A percentile compares a stretch with the other conserved stretches of the same genome.
These are phyloP conservation scores for Amazonetta brasiliensis DNA, from an alignment of 2,797 vertebrate genomes.

Conservation along the genomic window DNA sequence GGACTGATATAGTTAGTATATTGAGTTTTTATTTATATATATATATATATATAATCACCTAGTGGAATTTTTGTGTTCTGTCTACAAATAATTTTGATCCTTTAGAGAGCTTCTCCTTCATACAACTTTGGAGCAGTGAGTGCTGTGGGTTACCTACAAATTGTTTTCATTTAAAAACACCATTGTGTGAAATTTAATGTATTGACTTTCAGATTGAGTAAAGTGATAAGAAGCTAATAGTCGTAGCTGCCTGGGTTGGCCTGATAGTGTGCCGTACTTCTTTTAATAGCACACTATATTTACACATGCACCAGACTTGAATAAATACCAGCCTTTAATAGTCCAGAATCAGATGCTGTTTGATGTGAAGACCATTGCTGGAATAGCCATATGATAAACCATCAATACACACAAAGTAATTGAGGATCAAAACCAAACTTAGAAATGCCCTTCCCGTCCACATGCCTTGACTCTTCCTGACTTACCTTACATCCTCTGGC, in stretches of 20 bases:
- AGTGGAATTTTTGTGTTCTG: neutral
- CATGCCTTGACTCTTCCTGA: neutral
- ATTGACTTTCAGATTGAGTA: neutral
- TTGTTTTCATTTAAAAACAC: neutral
- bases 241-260: neutral
- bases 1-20: neutral
- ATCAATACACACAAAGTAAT: neutral
- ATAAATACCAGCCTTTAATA: neutral
- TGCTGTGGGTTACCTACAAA: neutral
- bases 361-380: neutral
- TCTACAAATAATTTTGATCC: neutral
- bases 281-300: neutral
- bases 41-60: neutral
- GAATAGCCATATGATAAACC: neutral
- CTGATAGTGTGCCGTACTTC: neutral
- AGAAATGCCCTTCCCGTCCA: neutral
- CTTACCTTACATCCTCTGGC: neutral
- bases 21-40: neutral
- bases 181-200: neutral
- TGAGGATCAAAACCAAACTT: neutral
- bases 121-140: neutral
- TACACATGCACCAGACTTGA: neutral
- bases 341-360: neutral
- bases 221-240: neutral
- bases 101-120: neutral